Base-by-base conservation (phyloP, 2,888 invertebrate genomes). In the Miltochrista miniata region DNA sequence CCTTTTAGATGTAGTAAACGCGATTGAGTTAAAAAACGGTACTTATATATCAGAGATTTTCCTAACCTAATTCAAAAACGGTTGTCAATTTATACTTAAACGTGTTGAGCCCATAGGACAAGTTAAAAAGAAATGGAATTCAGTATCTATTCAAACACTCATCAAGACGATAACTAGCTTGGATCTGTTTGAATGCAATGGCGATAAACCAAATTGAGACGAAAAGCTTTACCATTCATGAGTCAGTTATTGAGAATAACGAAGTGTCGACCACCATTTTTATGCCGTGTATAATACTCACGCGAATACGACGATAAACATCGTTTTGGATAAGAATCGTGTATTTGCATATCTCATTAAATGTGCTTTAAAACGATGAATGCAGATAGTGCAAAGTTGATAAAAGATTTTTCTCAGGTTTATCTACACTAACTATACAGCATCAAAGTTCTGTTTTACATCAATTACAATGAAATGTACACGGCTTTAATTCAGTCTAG, bases 191-290 rank as follows among this genome's bases (percentile, higher is more conserved):
- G 80, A 83, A 85, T 87, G 84, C 77, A 87, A 88, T 78, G 63
- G 46, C 69, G 89, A 90, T 90, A 91, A 87, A 78, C 90, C 87
- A 81, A 90, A 90, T 89, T 89, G 88, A 90, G 90, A 86, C 80
- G 84, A 82, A 83, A 85, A 78, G 79, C 72, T 75, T 74, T 70
- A 82, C 87, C 83, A 90, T 90, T 90, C 89, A 90, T 89, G 89
- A 88, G 90, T 91, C 90, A 88, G 81, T 91, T 90, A 90, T 72
- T 75, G 78, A 68, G 68, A 83, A 84, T 86, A 87, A 88, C 83
- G 84, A 85, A 79, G 75, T 74, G 76, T 78, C 76, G 76, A 59
- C 75, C 72, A 73, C 79, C 81, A 76, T 80, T 82, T 83, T 81
- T 83, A 73, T 78, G 71, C 69, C 75, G 72, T 74, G 71, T 68